Evolutionary conservation across 2,113 vertebrate species (phyloP), one percentile per base, ranked within the genome.

Genomic region (Oryzias melastigma): DNA sequence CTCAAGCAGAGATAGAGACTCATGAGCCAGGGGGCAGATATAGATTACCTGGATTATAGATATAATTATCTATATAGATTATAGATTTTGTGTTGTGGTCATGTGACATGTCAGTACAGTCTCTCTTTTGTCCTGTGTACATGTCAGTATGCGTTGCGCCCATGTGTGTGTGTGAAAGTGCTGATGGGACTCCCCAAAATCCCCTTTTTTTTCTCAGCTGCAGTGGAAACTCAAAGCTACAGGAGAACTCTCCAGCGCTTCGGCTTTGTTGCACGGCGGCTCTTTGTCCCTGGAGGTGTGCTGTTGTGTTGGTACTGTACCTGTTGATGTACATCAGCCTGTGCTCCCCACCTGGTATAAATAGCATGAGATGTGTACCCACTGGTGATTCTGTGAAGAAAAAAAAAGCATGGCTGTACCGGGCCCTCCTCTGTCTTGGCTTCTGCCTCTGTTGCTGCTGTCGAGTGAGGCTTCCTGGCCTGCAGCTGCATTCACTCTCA

Each of bases 181-280:
- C 91, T 91, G 90, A 88, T 50, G 2, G 77, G 66, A 84, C 77
- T 75, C 74, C 82, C 62, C 58, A 50, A 69, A 86, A 77, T 82
- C n/a, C 14, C 71, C 45, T 61, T 69, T 35, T n/a, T 75, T 75
- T 73, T 76, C 65, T 72, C 77, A 80, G 79, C 58, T n/a, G 58
- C 72, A 71, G 80, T 83, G 44, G 75, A 89, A 88, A 81, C 63
- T 81, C 65, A 64, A 40, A 71, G 29, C 50, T 63, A 62, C 65
- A 76, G 68, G 73, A 87, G 90, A 94, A 87, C 75, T 83, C 79
- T 91, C 89, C 78, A 83, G 90, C 27, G 61, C 57, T 62, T 52
- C 8, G 75, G 67, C 62, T 69, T 85, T 86, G 78, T 86, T 85
- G 72, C 80, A 54, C 52, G 51, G 56, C 19, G 17, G 18, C 58